phyloP scores from a whole-genome alignment of 1,140 invertebrate genomes.

The Asbolus verrucosus region DNA sequence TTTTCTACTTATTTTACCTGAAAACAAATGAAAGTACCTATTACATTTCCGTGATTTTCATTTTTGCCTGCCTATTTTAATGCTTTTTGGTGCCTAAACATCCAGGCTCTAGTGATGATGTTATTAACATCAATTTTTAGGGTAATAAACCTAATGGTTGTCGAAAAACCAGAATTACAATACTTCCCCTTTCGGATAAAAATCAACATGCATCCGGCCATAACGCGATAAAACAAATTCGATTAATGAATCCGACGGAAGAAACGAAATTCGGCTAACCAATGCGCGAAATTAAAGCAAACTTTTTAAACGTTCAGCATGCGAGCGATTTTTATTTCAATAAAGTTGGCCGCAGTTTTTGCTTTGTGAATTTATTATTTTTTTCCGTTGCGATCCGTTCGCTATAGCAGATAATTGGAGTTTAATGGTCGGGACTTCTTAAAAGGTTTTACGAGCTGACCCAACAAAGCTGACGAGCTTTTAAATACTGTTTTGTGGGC shows the following conservation, averaged over 20 bases:
- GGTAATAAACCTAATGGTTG: too few relatives aligned
- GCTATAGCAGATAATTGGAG: conserved; percentile 37
- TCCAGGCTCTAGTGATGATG: too few relatives aligned
- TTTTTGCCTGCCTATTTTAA: too few relatives aligned
- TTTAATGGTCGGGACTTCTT: conserved; percentile 35
- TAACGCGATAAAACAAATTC: conserved; percentile 25
- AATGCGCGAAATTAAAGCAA: conserved; percentile 19
- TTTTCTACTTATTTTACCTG: too few relatives aligned
- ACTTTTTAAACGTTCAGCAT: conserved; percentile 25
- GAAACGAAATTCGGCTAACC: conserved; percentile 12
- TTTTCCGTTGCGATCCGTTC: conserved; percentile 15
- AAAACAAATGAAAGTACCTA: too few relatives aligned
- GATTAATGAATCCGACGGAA: conserved; percentile 30
- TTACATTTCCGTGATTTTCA: too few relatives aligned
- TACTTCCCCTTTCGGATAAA: too few relatives aligned
- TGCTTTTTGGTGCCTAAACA: too few relatives aligned
- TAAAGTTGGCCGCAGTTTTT: conserved; percentile 2
- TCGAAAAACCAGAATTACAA: too few relatives aligned
- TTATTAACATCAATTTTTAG: too few relatives aligned
- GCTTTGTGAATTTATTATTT: conserved; percentile 9
- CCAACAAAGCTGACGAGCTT: conserved; percentile 38
- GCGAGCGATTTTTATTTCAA: conserved; percentile 11
- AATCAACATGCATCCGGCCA: conserved; percentile 12
- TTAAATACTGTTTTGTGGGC: conserved; percentile 37
- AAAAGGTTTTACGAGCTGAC: conserved; percentile 37